Evolutionary conservation across 2,113 vertebrate species (phyloP).

Genomic region (Excalfactoria chinensis): DNA sequence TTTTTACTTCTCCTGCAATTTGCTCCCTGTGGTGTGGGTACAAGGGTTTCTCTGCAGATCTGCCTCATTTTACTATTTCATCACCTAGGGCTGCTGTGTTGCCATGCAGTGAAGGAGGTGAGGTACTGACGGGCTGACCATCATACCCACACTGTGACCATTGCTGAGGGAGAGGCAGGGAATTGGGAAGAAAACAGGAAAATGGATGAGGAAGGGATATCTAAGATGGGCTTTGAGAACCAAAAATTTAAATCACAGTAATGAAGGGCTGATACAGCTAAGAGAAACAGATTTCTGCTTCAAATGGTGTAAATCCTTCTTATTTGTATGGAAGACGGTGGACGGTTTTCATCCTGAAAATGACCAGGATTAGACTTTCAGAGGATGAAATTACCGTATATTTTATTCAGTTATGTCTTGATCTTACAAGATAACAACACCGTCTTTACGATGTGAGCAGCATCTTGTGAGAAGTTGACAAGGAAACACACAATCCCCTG

Average conservation of each 20-base stretch:
- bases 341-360: not conserved
- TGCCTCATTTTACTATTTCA: not conserved
- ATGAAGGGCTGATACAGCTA: not conserved
- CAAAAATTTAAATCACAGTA: not conserved
- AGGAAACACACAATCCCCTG: not conserved
- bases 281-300: not conserved
- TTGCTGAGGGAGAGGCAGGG: not conserved
- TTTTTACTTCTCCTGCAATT: not conserved
- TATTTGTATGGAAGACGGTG: not conserved
- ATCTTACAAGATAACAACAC: not conserved
- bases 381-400: not conserved
- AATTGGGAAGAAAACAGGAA: not conserved
- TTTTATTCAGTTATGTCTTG: constrained; percentile 4
- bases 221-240: not conserved
- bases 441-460: not conserved
- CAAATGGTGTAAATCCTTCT: not conserved
- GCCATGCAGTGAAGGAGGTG: not conserved
- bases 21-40: not conserved
- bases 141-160: not conserved
- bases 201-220: not conserved
- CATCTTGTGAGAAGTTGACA: not conserved
- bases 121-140: not conserved
- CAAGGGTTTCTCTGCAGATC: not conserved
- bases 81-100: not conserved
- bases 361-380: constrained; percentile 23